Percentiles rank a stretch among this genome's conserved stretches.
Conservation (phyloP, 2,797 vertebrate species). For the Psittacula derbiana region DNA sequence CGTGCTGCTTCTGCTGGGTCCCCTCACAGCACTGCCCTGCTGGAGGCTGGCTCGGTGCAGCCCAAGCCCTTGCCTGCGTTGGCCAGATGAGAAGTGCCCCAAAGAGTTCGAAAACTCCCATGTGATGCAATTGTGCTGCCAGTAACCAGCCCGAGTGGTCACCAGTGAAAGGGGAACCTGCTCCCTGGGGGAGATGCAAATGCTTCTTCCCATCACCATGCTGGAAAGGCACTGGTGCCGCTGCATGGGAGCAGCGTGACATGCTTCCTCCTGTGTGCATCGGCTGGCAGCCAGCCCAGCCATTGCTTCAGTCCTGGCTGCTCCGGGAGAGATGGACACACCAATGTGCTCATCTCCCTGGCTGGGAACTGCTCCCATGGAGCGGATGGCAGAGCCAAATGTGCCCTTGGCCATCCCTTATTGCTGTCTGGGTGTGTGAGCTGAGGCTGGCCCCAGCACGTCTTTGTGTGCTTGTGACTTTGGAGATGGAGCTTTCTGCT, state of each 20-base stretch:
- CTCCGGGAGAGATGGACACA: accelerated
- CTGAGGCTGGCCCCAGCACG: accelerated
- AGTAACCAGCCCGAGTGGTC: accelerated
- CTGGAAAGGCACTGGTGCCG: neutral
- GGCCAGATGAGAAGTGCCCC: neutral
- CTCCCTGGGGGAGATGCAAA: neutral
- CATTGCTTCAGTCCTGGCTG: accelerated
- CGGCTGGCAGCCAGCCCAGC: neutral
- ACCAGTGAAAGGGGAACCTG: neutral
- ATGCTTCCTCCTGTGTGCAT: neutral
- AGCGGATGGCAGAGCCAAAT: neutral
- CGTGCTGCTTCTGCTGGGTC: neutral
- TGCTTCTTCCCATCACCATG: accelerated
- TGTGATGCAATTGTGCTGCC: neutral
- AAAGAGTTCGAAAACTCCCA: accelerated
- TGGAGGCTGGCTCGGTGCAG: neutral
- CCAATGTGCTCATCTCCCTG: neutral
- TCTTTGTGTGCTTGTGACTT: neutral
- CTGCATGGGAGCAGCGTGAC: neutral
- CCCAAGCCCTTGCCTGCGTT: neutral
- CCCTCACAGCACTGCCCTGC: neutral
- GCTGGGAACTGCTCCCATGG: accelerated
- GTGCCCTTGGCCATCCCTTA: neutral
- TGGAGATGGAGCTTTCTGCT: neutral
- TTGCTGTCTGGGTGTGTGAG: accelerated